Evolutionary conservation across 2,113 vertebrate genomes (phyloP).

Genomic region (Ammospiza caudacuta): DNA sequence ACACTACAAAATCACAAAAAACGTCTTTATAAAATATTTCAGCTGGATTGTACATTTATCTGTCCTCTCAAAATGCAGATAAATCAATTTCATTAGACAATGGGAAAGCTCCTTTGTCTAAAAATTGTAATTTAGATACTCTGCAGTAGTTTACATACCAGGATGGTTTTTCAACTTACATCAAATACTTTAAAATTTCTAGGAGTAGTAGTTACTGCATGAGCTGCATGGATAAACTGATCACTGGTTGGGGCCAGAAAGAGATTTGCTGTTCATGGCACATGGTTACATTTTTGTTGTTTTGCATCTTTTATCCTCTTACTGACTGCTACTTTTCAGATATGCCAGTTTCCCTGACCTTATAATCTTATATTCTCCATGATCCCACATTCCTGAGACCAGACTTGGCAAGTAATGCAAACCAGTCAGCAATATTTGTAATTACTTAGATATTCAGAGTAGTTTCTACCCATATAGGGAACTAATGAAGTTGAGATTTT

Average conservation of each 20-base stretch:
- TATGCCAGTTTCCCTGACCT: background rate
- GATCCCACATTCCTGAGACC: background rate
- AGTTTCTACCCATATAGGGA: background rate
- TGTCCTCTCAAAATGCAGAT: background rate
- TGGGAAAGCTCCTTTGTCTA: background rate
- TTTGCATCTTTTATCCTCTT: background rate
- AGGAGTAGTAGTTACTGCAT: background rate
- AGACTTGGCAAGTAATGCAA: background rate
- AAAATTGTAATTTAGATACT: background rate
- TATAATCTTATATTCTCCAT: background rate
- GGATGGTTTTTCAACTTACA: background rate
- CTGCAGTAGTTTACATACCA: background rate
- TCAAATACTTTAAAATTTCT: background rate
- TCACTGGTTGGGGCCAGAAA: background rate
- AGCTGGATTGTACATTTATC: background rate
- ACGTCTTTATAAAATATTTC: background rate
- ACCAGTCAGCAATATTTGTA: background rate
- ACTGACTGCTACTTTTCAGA: background rate
- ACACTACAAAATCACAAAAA: background rate
- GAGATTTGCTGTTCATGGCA: background rate
- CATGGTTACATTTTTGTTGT: background rate
- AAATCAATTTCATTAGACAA: background rate
- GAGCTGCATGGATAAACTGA: background rate
- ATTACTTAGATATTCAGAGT: background rate
- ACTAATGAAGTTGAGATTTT: background rate